phyloP scores from a whole-genome alignment of 37 sponge, comb jelly and placozoan species.

The Diacarnus erythraeanus region DNA sequence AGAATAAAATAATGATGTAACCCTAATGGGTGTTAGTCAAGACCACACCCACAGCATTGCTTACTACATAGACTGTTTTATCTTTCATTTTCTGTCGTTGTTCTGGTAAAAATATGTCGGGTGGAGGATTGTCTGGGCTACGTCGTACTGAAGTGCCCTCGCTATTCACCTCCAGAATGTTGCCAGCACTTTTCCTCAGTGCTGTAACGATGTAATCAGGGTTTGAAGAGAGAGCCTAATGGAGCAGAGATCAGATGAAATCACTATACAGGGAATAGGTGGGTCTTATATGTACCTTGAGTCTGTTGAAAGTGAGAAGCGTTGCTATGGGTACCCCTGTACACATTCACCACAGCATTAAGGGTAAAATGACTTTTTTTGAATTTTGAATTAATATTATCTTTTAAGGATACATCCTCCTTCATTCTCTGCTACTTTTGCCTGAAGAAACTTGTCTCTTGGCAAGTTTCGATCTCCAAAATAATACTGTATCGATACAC shows the following conservation, averaged over 20 bases:
- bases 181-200: constrained; percentile 51
- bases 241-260: neutral
- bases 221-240: constrained; percentile 67
- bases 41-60: constrained; percentile 1
- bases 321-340: constrained; percentile 71
- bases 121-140: constrained; percentile 20
- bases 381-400: neutral
- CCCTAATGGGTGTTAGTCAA: neutral
- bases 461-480: constrained; percentile 89
- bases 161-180: constrained; percentile 63
- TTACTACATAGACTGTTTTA: constrained; percentile 75
- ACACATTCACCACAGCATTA: neutral
- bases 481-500: constrained; percentile 62
- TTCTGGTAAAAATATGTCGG: constrained; percentile 35
- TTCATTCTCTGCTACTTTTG: constrained; percentile 40
- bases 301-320: constrained; percentile 81
- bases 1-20: neutral
- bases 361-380: neutral
- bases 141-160: constrained; percentile 55
- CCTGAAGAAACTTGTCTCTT: constrained; percentile 83
- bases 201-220: constrained; percentile 54
- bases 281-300: constrained; percentile 67
- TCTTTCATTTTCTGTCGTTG: constrained; percentile 37
- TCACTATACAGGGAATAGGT: constrained; percentile 20
- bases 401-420: constrained; percentile 69